Conservation (phyloP, 1,140 invertebrate genomes). For the Lasioglossum baleicum region DNA sequence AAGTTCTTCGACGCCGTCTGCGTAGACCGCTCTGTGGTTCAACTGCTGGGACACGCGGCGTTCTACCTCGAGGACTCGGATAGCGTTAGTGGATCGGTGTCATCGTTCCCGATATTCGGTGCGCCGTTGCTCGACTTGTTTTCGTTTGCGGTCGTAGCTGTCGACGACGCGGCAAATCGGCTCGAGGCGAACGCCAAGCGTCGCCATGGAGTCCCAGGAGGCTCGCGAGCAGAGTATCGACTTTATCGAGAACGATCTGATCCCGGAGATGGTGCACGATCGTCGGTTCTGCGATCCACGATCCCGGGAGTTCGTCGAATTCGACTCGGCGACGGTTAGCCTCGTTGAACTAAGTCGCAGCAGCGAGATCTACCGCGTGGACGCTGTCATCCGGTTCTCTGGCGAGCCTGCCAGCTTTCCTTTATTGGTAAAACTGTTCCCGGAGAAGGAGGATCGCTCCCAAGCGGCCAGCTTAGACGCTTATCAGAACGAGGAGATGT, state of each 20-base stretch:
- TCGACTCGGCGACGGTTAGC: slow-evolving; percentile 57
- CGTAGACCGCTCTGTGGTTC: no score
- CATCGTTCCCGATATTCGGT: no score
- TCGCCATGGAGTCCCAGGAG: slow-evolving; percentile 23
- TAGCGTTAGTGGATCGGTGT: no score
- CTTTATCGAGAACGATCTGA: slow-evolving; percentile 67
- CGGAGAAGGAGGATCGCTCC: neutral
- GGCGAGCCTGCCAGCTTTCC: slow-evolving; percentile 61
- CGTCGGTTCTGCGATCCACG: slow-evolving; percentile 72
- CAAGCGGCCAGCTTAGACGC: slow-evolving; percentile 37
- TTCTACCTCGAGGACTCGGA: no score
- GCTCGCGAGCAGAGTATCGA: slow-evolving; percentile 40
- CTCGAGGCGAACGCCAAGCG: no score
- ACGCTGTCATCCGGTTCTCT: slow-evolving; percentile 68
- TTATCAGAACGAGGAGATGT: slow-evolving; percentile 73
- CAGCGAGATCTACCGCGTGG: slow-evolving; percentile 50
- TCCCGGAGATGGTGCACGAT: slow-evolving; percentile 73
- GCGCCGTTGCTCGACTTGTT: no score
- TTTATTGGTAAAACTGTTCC: slow-evolving; percentile 69
- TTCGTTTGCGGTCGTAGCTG: neutral
- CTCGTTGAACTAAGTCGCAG: slow-evolving; percentile 3
- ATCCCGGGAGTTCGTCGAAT: slow-evolving; percentile 77
- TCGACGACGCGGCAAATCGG: no score
- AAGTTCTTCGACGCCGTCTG: no score
- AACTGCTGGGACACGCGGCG: no score